Evolutionary conservation across 2,113 vertebrate genomes (phyloP), one percentile per base, ranked within the genome.

Genomic region (Rousettus leschenaultii): DNA sequence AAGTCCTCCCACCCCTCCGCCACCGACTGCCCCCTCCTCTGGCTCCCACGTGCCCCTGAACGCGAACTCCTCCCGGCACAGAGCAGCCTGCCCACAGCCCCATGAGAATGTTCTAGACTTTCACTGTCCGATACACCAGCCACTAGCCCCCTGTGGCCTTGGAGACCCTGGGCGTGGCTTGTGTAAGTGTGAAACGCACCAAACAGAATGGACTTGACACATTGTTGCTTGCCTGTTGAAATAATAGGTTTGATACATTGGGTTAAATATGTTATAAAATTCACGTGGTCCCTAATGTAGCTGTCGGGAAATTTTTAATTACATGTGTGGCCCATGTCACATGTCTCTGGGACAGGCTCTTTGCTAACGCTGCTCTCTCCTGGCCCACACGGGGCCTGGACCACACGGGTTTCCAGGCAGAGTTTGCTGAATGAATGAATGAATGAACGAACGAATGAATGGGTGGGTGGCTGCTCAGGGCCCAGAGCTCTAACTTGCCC

Each of bases 161-260:
- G 1, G 71, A 78, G 40, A 14, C 6, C 55, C 24, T 8, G 21
- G 73, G 35, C 3, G 1, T 1, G 35, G 24, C 18, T 14, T 0
- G 30, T 1, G 8, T 16, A 2, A 21, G 28, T 30, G 26, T 24
- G 0, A 68, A n/a, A 74, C 0, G 2, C 0, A 8, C 0, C 57
- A 73, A 53, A 33, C 1, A 30, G 24, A 63, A 22, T 0, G 13
- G 16, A 11, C 28, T 51, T 51, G 48, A 51, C 3, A 51, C 48
- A 51, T 51, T 51, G 26, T 21, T 10, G n/a, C 74, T 16, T 38
- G 1, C 74, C 35, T 6, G 14, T 73, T n/a, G 75, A 63, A 48
- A 53, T 26, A 33, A 28, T 30, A 59, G 2, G 26, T 38, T 55
- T 86, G 24, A 18, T 28, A 26, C 16, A 26, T 15, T 38, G 7